Evolutionary conservation across 2,888 invertebrate species (phyloP).

Genomic region (Dasysyrphus tricinctus): DNA sequence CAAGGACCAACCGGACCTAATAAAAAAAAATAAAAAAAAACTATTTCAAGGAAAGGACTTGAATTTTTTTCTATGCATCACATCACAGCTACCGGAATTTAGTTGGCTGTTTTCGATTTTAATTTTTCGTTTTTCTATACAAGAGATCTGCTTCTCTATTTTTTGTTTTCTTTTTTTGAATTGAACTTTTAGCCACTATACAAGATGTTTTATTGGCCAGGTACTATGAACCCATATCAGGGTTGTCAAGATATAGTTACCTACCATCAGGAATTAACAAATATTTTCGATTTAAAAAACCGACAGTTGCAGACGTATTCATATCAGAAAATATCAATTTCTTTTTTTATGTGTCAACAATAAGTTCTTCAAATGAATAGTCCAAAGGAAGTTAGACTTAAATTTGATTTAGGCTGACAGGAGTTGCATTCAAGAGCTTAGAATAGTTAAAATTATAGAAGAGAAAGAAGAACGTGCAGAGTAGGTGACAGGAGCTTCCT

Average conservation of each 20-base stretch:
- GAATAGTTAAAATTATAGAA: no score
- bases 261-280: not conserved
- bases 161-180: constrained; percentile 9
- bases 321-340: no score
- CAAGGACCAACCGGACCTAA: constrained; percentile 8
- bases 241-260: constrained; percentile 41
- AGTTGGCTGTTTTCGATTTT: constrained; percentile 44
- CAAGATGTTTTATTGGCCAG: constrained; percentile 59
- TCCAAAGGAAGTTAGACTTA: no score
- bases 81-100: constrained; percentile 66
- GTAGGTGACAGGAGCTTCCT: no score
- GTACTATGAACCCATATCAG: constrained; percentile 22
- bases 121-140: constrained; percentile 12
- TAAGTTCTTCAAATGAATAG: no score
- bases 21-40: constrained; percentile 31
- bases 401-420: no score
- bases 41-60: constrained; percentile 22
- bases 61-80: constrained; percentile 43
- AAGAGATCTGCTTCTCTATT: constrained; percentile 18
- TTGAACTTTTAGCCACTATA: constrained; percentile 31
- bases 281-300: not conserved
- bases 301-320: not conserved
- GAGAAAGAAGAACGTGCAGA: no score
- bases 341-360: no score
- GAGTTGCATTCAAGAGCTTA: no score